Percentiles rank a stretch among this genome's conserved stretches.
Evolutionary conservation across 2,113 vertebrate genomes (phyloP).

Genomic region (Rhipidura dahli): DNA sequence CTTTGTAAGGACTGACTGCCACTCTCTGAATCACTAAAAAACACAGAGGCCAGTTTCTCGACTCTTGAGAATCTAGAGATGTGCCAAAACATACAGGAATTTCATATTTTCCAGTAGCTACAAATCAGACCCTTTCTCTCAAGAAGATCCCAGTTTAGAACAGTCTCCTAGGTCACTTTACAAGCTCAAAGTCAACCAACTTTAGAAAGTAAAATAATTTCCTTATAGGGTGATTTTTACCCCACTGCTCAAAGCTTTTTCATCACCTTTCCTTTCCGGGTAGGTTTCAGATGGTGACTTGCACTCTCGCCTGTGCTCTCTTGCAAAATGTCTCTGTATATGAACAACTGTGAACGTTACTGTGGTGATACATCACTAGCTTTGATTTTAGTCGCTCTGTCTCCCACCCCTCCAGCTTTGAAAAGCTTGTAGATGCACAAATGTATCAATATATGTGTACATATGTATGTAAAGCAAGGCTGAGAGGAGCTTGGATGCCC

Average conservation of each 20-base stretch:
- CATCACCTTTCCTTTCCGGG: neutral
- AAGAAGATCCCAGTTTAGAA: constrained; percentile 53
- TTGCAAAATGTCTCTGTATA: neutral
- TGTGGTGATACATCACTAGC: neutral
- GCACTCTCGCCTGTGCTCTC: neutral
- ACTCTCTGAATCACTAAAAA: constrained; percentile 55
- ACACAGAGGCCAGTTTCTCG: neutral
- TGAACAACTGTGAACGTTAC: neutral
- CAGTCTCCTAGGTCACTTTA: constrained; percentile 13
- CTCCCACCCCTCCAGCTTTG: neutral
- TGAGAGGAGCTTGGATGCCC: neutral
- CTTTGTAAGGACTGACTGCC: constrained; percentile 41
- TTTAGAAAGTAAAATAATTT: constrained; percentile 25
- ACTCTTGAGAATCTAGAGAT: constrained; percentile 38
- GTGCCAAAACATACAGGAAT: constrained; percentile 62
- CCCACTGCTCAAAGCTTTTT: neutral
- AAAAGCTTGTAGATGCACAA: fast-evolving
- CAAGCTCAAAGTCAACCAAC: neutral
- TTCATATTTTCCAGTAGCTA: constrained; percentile 68
- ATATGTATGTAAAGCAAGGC: neutral
- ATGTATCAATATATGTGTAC: neutral
- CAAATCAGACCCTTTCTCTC: constrained; percentile 44
- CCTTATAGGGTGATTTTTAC: constrained; percentile 6
- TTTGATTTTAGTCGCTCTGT: neutral
- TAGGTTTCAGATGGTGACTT: neutral